A percentile compares a stretch with the other conserved stretches of the same genome.
phyloP scores from a whole-genome alignment of 1,140 invertebrate genomes.

The Chionoecetes opilio region DNA sequence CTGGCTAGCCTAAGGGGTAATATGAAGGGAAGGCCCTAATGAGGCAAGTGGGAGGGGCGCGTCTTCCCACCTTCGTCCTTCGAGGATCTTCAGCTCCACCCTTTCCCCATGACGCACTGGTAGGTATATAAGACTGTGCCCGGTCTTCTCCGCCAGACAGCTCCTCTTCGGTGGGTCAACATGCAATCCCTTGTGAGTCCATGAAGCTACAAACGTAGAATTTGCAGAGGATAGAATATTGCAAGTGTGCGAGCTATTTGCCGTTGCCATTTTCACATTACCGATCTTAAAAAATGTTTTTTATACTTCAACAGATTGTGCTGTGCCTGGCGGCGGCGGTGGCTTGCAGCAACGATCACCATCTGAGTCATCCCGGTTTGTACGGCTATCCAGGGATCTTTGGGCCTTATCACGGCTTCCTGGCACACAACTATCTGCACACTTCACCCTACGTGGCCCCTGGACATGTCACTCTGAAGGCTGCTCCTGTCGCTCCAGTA shows the following conservation, averaged over 20 bases:
- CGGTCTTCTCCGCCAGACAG: not conserved
- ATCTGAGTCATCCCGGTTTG: slow-evolving; percentile 35
- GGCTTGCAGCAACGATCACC: not conserved
- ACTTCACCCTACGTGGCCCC: not conserved
- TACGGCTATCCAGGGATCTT: slow-evolving; percentile 57
- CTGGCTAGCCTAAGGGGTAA: not conserved
- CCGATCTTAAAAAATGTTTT: not conserved
- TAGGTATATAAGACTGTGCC: not conserved
- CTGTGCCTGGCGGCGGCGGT: slow-evolving; percentile 36
- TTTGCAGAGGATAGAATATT: not conserved
- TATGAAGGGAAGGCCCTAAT: not conserved
- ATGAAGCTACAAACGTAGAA: no score
- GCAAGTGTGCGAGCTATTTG: not conserved
- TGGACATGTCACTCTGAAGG: slow-evolving; percentile 36
- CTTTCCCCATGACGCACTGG: not conserved
- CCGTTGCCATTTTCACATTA: no score
- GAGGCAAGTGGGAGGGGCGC: not conserved
- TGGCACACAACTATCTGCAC: not conserved
- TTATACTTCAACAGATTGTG: not conserved
- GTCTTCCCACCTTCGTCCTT: not conserved
- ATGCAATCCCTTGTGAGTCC: slow-evolving; percentile 70
- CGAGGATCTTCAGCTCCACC: slow-evolving; percentile 43
- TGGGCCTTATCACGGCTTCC: slow-evolving; percentile 34
- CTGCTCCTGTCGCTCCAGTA: not conserved
- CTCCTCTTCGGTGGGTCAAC: slow-evolving; percentile 65